Evolutionary conservation across 35 echinoderm and acorn worm genomes (phyloP), one percentile per base, ranked within the genome.

Genomic region (Nesometra sesokonis): DNA sequence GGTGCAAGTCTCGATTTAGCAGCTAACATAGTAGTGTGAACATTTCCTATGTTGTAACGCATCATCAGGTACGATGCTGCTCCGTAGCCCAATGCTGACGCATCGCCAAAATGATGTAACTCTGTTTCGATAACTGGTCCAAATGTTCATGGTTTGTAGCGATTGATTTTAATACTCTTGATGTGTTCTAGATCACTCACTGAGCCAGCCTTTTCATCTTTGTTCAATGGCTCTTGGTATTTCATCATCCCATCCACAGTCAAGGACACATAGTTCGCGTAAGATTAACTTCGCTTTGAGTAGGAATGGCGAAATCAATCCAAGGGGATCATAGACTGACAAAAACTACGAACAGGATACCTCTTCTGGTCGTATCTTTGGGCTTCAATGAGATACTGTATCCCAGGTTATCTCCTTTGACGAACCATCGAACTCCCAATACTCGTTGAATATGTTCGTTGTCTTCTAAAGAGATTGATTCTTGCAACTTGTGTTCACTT

Each of bases 241-340:
- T 7, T 4, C 5, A 4, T 43, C 38, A 15, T 43, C 38, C 38
- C 38, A 43, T 43, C 15, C 15, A 43, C 38, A 43, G 4, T 15
- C 38, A 43, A 4, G 4, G 4, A 43, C 15, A 15, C 38, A 43
- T 15, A 43, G 38, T 4, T 43, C 38, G 4, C 38, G 38, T 15
- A 43, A 15, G 4, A 43, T 4, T 46, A 33, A 7, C 78, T 93
- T 89, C 0, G 85, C 88, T 8, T 38, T 86, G 57, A 91, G 77
- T 30, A 89, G 35, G 30, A 80, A 91, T 76, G 82, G 89, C 36
- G 32, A 7, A 5, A 32, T 30, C 31, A 80, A 23, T 33, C 78
- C 78, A 3, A 80, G 32, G 30, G 78, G 78, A 23, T 80, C 78
- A 80, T 8, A 80, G 0, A 80, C 78, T 0, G 78, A 80, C 11